phyloP scores from a whole-genome alignment of 1,140 invertebrate species.

The Tetragnatha versicolor region DNA sequence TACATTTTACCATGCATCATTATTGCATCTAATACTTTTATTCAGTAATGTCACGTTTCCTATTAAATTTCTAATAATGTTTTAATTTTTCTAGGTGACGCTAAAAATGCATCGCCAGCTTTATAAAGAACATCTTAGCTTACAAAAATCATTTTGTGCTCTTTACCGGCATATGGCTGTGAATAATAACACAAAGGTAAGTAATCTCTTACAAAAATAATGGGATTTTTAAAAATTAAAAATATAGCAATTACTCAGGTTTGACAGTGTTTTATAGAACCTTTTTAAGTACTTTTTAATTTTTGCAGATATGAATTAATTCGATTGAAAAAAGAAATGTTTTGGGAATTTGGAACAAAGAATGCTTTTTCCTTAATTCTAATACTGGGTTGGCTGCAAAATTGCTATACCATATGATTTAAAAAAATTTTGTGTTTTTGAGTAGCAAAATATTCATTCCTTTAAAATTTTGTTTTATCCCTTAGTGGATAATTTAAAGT shows the following conservation, averaged over 20 bases:
- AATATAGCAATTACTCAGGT: not conserved
- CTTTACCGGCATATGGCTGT: constrained; percentile 27
- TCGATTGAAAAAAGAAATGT: not conserved
- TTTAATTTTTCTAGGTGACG: constrained; percentile 3
- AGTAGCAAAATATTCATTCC: too few species aligned
- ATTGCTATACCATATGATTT: too few species aligned
- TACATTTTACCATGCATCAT: not conserved
- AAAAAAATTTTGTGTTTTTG: too few species aligned
- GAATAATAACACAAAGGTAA: not conserved
- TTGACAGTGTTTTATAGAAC: not conserved
- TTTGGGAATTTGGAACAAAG: too few species aligned
- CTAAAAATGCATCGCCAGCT: constrained; percentile 37
- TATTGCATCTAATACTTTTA: not conserved
- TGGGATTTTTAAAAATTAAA: not conserved
- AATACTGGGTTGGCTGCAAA: too few species aligned
- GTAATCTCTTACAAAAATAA: not conserved
- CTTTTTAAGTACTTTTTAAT: not conserved
- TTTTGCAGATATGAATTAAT: not conserved
- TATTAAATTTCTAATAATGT: not conserved
- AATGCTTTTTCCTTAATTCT: too few species aligned
- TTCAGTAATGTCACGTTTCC: not conserved
- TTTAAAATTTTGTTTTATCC: too few species aligned
- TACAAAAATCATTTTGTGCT: constrained; percentile 33
- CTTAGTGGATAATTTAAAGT: too few species aligned
- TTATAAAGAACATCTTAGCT: constrained; percentile 34